These are phyloP conservation scores for Regulus satrapa DNA, from an alignment of 2,113 vertebrate genomes.

Conservation along the genomic window DNA sequence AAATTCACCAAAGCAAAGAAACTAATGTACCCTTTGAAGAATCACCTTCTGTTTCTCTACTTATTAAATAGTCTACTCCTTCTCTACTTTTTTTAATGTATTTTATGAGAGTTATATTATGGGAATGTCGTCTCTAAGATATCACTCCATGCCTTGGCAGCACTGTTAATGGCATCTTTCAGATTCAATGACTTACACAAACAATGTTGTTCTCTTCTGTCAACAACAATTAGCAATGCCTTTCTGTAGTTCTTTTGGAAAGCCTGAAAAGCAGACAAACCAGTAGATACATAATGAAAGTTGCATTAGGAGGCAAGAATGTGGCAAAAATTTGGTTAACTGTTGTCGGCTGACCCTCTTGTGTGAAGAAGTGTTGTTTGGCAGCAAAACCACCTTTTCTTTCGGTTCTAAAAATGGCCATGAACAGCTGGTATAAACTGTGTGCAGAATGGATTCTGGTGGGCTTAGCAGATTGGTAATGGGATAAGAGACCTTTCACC, in stretches of 20 bases:
- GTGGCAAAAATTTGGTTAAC: constrained; percentile 70
- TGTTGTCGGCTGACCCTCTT: constrained; percentile 63
- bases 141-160: constrained; percentile 31
- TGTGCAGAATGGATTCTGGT: constrained; percentile 57
- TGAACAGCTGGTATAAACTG: constrained; percentile 61
- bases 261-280: constrained; percentile 57
- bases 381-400: constrained; percentile 63
- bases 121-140: not conserved
- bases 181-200: constrained; percentile 66
- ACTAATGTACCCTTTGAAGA: not conserved
- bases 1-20: not conserved
- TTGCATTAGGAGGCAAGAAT: constrained; percentile 67
- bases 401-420: constrained; percentile 29
- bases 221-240: constrained; percentile 68
- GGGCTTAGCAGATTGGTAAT: constrained; percentile 55
- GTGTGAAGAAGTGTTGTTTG: constrained; percentile 53
- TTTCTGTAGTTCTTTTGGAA: constrained; percentile 52
- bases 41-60: not conserved
- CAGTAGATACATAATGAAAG: constrained; percentile 59
- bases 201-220: constrained; percentile 63
- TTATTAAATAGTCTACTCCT: not conserved
- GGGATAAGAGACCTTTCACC: constrained; percentile 69
- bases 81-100: not conserved
- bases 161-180: constrained; percentile 60
- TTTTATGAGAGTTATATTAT: not conserved